These are phyloP conservation scores for Podarcis muralis DNA, from an alignment of 2,113 vertebrate genomes.

Conservation along the genomic window DNA sequence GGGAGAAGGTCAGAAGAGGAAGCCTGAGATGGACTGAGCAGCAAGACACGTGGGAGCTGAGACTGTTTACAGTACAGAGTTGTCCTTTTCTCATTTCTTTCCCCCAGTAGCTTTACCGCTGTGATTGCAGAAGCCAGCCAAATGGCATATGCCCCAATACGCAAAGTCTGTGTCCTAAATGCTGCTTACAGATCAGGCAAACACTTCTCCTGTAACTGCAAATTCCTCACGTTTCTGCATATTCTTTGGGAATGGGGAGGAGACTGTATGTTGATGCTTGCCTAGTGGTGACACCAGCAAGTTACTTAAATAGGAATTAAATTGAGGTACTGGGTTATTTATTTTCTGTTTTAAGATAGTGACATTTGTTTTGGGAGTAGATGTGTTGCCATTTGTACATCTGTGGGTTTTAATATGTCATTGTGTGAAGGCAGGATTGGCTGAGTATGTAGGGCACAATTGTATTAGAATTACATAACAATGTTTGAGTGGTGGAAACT, in stretches of 20 bases:
- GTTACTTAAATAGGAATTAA: neutral
- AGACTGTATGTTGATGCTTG: neutral
- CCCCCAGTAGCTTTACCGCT: neutral
- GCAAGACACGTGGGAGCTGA: neutral
- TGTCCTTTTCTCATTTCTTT: neutral
- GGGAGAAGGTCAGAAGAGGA: neutral
- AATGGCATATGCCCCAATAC: neutral
- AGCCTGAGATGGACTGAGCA: no score
- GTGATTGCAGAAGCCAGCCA: neutral
- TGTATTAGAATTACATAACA: constrained; percentile 91
- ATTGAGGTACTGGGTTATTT: constrained; percentile 11
- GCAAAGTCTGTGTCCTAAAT: neutral
- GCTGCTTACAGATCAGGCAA: neutral
- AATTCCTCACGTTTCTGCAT: neutral
- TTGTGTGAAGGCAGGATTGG: constrained; percentile 84
- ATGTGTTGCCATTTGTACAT: constrained; percentile 26
- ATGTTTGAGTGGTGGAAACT: constrained; percentile 77
- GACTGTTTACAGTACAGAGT: no score
- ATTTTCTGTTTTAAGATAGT: constrained; percentile 23
- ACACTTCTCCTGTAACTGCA: neutral
- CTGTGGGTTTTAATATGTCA: constrained; percentile 52
- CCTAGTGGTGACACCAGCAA: neutral
- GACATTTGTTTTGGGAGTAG: constrained; percentile 43
- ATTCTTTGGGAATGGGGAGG: accelerated
- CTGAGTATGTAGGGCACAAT: constrained; percentile 92